phyloP scores from a whole-genome alignment of 2,113 vertebrate species.

The Bos taurus region DNA sequence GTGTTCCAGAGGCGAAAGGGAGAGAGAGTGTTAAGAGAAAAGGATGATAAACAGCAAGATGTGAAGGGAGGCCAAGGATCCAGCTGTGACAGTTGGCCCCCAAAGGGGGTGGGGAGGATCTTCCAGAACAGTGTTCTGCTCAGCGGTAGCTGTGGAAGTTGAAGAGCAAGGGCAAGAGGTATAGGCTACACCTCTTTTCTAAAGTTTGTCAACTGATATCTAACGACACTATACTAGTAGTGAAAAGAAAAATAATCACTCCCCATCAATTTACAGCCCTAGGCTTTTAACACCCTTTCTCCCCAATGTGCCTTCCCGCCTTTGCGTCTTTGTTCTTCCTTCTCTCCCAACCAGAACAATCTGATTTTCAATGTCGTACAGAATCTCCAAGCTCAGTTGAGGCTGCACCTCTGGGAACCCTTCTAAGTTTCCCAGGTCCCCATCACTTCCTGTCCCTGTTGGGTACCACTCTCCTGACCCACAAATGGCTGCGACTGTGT shows the following conservation, averaged over 20 bases:
- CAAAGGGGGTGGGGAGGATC: neutral
- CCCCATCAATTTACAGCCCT: too few species aligned
- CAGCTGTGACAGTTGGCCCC: neutral
- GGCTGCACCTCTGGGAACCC: neutral
- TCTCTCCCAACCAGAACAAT: neutral
- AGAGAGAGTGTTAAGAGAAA: neutral
- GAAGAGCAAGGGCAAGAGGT: neutral
- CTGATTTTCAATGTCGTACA: neutral
- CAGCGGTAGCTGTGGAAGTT: neutral
- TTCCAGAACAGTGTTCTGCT: neutral
- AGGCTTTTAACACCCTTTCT: neutral
- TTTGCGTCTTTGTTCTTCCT: neutral
- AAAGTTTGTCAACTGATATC: neutral
- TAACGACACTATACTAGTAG: neutral
- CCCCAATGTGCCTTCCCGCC: rapidly evolving
- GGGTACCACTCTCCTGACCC: neutral
- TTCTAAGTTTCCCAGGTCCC: neutral
- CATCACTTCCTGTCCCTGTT: rapidly evolving
- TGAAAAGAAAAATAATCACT: neutral
- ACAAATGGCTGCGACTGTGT: neutral
- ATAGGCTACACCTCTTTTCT: neutral
- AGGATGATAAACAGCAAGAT: neutral
- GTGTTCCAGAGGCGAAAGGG: neutral
- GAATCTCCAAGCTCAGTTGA: neutral
- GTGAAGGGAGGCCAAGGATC: neutral